Percentiles rank a stretch among this genome's conserved stretches.
These are phyloP conservation scores for Dipus sagitta DNA, from an alignment of 2,797 vertebrate species.

Conservation along the genomic window DNA sequence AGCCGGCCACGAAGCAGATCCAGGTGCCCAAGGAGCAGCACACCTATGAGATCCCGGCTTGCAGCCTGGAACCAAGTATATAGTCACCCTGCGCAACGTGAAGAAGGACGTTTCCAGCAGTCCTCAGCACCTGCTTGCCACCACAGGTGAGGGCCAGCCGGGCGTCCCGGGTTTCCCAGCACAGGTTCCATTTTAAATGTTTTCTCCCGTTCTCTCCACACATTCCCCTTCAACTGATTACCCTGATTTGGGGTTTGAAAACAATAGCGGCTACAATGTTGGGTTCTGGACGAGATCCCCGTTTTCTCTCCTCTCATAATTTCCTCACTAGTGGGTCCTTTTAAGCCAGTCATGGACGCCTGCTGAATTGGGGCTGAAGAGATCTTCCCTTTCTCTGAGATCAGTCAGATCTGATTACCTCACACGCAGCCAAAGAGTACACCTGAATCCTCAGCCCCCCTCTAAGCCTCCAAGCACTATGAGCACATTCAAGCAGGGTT, in stretches of 20 bases:
- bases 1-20: conserved; percentile 85
- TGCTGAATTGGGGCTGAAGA: not conserved
- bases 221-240: not conserved
- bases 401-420: not conserved
- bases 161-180: not conserved
- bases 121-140: conserved; percentile 89
- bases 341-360: not conserved
- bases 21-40: conserved; percentile 89
- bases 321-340: not conserved
- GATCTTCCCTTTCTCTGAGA: not conserved
- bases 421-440: not conserved
- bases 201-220: not conserved
- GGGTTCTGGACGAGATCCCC: not conserved
- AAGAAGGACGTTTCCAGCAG: conserved; percentile 90
- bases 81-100: conserved; percentile 88
- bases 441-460: not conserved
- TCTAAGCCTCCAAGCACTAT: not conserved
- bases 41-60: conserved; percentile 90
- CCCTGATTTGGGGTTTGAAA: not conserved
- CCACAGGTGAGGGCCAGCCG: conserved; percentile 89
- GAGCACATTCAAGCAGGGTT: not conserved
- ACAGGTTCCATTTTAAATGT: not conserved
- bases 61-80: conserved; percentile 90
- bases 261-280: not conserved
- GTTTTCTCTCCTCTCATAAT: not conserved